Conservation (phyloP, 2,888 invertebrate species). For the Drosophila longiperda region DNA sequence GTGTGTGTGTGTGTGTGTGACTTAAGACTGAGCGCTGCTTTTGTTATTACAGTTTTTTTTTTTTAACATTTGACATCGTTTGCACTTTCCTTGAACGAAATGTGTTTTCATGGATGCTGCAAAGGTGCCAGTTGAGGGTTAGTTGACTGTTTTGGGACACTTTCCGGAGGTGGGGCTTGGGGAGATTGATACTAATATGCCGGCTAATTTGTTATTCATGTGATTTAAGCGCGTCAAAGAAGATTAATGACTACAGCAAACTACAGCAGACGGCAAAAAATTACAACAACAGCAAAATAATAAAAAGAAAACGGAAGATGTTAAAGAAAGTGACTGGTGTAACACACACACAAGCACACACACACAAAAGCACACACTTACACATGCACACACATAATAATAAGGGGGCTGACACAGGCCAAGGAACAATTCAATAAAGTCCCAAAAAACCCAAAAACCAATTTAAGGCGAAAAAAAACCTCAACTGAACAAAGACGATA, state of each 20-base stretch:
- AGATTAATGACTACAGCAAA: constrained; percentile 79
- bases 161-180: constrained; percentile 11
- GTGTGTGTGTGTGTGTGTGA: neutral
- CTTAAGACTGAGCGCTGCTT: constrained; percentile 32
- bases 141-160: constrained; percentile 26
- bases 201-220: constrained; percentile 83
- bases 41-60: constrained; percentile 26
- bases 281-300: constrained; percentile 4
- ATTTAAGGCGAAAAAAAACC: constrained; percentile 27
- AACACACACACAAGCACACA: constrained; percentile 21
- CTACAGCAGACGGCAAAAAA: constrained; percentile 52
- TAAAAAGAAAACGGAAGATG: constrained; percentile 14
- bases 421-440: constrained; percentile 55
- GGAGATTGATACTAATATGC: constrained; percentile 66
- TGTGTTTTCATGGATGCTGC: neutral
- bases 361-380: constrained; percentile 8
- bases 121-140: constrained; percentile 10
- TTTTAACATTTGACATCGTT: constrained; percentile 50
- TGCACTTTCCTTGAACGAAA: neutral
- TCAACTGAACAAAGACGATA: constrained; percentile 24
- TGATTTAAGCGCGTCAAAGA: constrained; percentile 83
- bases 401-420: constrained; percentile 19
- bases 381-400: constrained; percentile 12
- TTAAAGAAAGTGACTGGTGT: constrained; percentile 37
- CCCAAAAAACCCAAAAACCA: constrained; percentile 27